phyloP scores from a whole-genome alignment of 2,797 vertebrate species.

The Gallirallus australis region DNA sequence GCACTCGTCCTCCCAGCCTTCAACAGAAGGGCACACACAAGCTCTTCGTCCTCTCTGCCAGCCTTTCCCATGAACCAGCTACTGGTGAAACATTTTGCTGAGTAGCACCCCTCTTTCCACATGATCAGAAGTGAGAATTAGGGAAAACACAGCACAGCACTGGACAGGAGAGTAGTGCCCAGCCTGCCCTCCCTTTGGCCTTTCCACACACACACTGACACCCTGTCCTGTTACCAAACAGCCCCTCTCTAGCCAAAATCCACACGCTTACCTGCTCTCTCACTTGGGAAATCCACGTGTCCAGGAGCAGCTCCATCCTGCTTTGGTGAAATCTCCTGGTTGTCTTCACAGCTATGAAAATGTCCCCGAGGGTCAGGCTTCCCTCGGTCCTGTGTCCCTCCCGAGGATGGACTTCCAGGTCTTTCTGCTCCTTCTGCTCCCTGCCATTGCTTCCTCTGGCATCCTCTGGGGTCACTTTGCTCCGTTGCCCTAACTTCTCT shows the following conservation, averaged over 20 bases:
- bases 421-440: background rate
- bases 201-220: background rate
- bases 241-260: background rate
- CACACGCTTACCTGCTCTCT: conserved; percentile 84
- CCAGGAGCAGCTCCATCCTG: conserved; percentile 87
- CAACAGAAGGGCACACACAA: background rate
- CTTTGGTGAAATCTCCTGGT: conserved; percentile 87
- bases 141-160: background rate
- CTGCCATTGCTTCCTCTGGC: background rate
- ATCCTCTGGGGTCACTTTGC: background rate
- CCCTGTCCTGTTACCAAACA: accelerated
- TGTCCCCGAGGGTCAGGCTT: conserved; percentile 74
- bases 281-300: conserved; percentile 91
- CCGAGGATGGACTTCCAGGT: background rate
- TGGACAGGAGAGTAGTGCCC: background rate
- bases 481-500: background rate
- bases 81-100: background rate
- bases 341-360: conserved; percentile 91
- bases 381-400: background rate
- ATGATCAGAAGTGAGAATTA: background rate
- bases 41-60: background rate
- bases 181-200: background rate
- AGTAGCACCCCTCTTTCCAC: background rate
- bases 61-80: background rate
- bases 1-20: background rate